Evolutionary conservation across 2,888 invertebrate species (phyloP), one percentile per base, ranked within the genome.

Genomic region (Meghimatium bilineatum): DNA sequence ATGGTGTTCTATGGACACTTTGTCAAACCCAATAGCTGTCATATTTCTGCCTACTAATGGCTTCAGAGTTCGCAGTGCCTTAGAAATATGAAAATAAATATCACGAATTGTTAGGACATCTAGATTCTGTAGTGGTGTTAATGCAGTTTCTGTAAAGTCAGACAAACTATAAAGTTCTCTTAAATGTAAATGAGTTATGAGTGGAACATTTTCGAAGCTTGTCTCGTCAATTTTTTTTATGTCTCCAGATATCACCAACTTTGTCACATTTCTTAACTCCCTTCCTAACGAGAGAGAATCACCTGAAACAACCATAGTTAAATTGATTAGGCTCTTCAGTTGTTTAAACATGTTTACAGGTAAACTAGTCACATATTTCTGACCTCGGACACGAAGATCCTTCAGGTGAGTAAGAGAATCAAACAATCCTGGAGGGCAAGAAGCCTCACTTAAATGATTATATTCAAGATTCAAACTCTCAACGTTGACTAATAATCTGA

Each of bases 1-100:
- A 26, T 63, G 23, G 14, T 1, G 0, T n/a, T 0, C 12, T 10
- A 60, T 1, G 5, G 36, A 77, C 6, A 77, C 36, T 26, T 1
- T 14, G 14, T 3, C 8, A 29, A 63, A 77, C 0, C 14, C 6
- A 26, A 63, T 77, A 1, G 26, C 1, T 38, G 63, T 63, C 77
- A 63, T 77, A 26, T 77, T 77, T 60, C 23, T 63, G 23, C 60
- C 77, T 34, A 17, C 10, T 63, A 77, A 10, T 5, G 77, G 63
- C 60, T 77, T 63, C 14, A 77, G 63, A 63, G n/a, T 77, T 20
- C 63, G 60, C n/a, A 77, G 26, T 10, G 63, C 26, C 36, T 77
- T 63, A 14, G 23, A n/a, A n/a, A 77, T 12, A 8, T 63, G 63
- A 63, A 77, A 17, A 26, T 29, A 60, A 26, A 36, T 20, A 1